Evolutionary conservation across 2,113 vertebrate species (phyloP), one percentile per base, ranked within the genome.

Genomic region (Mesoclemmys tuberculata): DNA sequence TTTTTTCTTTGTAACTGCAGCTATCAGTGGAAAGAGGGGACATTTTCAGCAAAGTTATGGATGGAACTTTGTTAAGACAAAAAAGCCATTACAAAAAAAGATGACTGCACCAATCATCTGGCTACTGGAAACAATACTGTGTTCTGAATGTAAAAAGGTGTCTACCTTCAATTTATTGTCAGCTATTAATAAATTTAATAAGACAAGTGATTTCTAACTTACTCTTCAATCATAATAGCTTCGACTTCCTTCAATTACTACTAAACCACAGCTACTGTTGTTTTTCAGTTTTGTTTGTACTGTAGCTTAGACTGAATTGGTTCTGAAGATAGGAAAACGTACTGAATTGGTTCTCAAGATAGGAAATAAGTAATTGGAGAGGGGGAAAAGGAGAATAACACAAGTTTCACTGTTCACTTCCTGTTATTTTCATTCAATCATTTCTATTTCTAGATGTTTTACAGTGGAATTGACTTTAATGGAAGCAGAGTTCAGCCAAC

Each of bases 1-100:
- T 96, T 99, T 99, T 98, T 99, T 99, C 96, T 99, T 99, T 85
- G 98, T 98, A 64, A 98, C 98, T 83, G 98, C 98, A 90, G 98
- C 98, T 98, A 89, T 2, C 24, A 54, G 16, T 35, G 80, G 61
- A 81, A 87, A 7, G 80, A 88, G 77, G 26, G 41, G 8, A 5
- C 1, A 2, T 10, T 19, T 61, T 93, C 90, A 90, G 90, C 2
- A 19, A 61, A 31, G 21, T 7, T 2, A 27, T 22, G 0, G 49
- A 41, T 11, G 41, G 74, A 44, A 41, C 24, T 46, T 44, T 46
- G 41, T 74, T 46, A 21, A 31, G 78, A 55, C 44, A 41, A 41
- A 8, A 51, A 58, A 71, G 26, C 61, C 31, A 29, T 29, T 61
- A 81, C 31, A 88, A 31, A 77, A 77, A 81, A 77, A 18, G 46